Evolutionary conservation across 2,888 invertebrate genomes (phyloP).

Genomic region (Eilema sororculum): DNA sequence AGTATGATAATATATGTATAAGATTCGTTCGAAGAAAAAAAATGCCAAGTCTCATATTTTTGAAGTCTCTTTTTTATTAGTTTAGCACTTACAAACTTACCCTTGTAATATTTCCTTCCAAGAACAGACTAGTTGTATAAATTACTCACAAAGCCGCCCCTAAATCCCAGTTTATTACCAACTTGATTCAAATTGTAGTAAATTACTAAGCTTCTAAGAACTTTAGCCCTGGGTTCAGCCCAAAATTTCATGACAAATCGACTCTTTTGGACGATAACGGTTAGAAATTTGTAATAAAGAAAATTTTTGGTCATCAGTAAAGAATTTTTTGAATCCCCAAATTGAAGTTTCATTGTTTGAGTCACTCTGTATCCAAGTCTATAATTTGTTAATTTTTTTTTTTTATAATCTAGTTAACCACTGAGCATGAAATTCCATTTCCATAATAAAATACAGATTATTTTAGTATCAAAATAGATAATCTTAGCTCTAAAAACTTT

Average conservation of each 20-base stretch:
- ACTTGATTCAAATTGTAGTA: conserved; percentile 8
- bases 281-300: not conserved
- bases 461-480: too few species aligned
- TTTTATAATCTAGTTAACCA: not conserved
- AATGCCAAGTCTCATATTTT: not conserved
- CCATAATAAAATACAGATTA: too few species aligned
- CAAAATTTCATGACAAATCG: conserved; percentile 12
- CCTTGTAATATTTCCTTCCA: not conserved
- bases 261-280: not conserved
- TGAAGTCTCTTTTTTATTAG: not conserved
- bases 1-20: too few species aligned
- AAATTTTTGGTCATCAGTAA: not conserved
- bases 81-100: not conserved
- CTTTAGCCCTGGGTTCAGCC: not conserved
- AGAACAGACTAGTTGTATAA: not conserved
- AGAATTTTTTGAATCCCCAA: not conserved
- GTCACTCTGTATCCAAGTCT: not conserved
- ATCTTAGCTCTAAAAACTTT: too few species aligned
- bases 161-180: not conserved
- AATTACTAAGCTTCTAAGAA: conserved; percentile 5
- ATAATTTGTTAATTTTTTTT: not conserved
- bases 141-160: not conserved
- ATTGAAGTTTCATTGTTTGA: conserved; percentile 7
- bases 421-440: not conserved
- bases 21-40: not conserved